Evolutionary conservation across 2,797 vertebrate species (phyloP).

Genomic region (Acridotheres tristis): DNA sequence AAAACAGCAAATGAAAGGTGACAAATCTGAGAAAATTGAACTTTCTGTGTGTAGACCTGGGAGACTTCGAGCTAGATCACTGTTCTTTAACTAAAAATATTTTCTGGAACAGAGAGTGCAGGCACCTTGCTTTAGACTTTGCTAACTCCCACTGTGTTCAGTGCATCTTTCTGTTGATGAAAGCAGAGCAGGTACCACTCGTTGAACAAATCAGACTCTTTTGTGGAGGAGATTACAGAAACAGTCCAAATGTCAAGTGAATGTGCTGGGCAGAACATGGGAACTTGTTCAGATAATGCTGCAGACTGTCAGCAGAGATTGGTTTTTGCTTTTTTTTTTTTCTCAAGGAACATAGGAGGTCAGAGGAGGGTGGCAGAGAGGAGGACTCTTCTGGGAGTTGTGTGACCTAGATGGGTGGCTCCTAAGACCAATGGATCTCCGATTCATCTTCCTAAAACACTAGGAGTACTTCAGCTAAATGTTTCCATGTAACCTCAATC

Average conservation of each 20-base stretch:
- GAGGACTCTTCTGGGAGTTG: not conserved
- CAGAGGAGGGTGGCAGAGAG: not conserved
- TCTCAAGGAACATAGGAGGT: not conserved
- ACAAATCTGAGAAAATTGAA: not conserved
- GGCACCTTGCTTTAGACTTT: not conserved
- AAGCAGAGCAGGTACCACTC: not conserved
- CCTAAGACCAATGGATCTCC: not conserved
- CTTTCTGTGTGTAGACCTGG: not conserved
- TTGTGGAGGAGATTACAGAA: not conserved
- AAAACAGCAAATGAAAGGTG: not conserved
- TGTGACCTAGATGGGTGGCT: not conserved
- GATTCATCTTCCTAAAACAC: not conserved
- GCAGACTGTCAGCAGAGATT: not conserved
- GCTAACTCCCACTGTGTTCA: not conserved
- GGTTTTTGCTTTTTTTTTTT: not conserved
- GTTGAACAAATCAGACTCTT: not conserved
- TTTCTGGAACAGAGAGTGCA: not conserved
- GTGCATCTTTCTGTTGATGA: not conserved
- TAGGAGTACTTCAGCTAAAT: not conserved
- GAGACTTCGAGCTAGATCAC: not conserved
- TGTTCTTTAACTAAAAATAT: conserved; percentile 12
- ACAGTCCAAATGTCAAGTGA: not conserved
- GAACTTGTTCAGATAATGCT: not conserved
- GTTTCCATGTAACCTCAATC: fast-evolving
- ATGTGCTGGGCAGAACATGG: not conserved